Base-by-base conservation (phyloP, 92 coral and sea anemone species). In the Heteractis magnifica region DNA sequence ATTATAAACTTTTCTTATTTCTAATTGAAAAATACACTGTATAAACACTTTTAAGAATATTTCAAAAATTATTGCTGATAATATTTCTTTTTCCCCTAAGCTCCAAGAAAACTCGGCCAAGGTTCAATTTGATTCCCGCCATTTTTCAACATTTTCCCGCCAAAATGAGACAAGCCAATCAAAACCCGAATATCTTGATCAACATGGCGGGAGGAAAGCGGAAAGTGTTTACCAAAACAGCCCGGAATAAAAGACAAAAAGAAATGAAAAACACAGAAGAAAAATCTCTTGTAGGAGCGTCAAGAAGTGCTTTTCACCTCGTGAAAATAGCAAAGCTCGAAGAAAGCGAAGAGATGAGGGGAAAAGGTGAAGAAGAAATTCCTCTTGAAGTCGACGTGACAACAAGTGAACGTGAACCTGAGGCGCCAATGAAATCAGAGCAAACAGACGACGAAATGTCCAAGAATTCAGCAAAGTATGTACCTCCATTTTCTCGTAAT, bases 401-500 rank as follows among this genome's bases (percentile, higher is more conserved):
- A 23, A 53, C 74, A 68, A 74, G 52, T 4, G 77, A 21, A 4
- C 4, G 21, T 41, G 79, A 52, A 75, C 59, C 79, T 19, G 26
- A 23, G 73, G 23, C 73, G 20, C 23, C 49, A 68, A 68, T 68
- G 8, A 18, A 62, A 18, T 23, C 70, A 48, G 23, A 68, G 73
- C 26, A 20, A 49, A 75, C 15, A 52, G 15, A 50, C 21, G 79
- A 75, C 56, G 59, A 50, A 4, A 49, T 49, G 51, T 68, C 73
- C 11, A 68, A 23, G 73, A 68, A 68, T 4, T 14, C 73, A 68
- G 52, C 88, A 10, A 88, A 88, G 59, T 88, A 88, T 80, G 88
- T 88, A 14, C 91, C 91, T 34, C 91, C 88, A 13, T 88, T 88
- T 70, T 82, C 86, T 10, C 70, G 86, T 4, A 18, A 56, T 14